A percentile compares a stretch with the other conserved stretches of the same genome.
Conservation (phyloP, 2,113 vertebrate genomes). For the Prinia subflava region DNA sequence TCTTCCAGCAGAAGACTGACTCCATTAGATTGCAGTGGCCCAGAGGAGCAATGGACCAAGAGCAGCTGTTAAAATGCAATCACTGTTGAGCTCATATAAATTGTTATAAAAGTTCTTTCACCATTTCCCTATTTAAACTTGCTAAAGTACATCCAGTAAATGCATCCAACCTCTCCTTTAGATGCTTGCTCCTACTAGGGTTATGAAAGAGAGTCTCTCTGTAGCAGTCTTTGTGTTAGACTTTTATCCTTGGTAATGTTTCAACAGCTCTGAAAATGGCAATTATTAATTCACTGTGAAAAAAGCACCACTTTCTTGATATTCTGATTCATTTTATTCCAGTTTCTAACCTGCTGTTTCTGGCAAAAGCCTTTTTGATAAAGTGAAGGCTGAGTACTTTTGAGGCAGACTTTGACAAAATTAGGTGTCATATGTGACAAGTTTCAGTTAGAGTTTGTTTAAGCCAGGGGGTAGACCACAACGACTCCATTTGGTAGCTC, state of each 20-base stretch:
- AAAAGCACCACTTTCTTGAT: background rate
- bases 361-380: slow-evolving; percentile 59
- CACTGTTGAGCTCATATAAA: slow-evolving; percentile 33
- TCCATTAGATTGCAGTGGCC: slow-evolving; percentile 20
- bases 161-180: background rate
- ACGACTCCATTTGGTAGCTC: slow-evolving; percentile 14
- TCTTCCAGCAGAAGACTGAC: slow-evolving; percentile 48
- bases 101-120: slow-evolving; percentile 50
- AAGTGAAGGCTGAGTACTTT: slow-evolving; percentile 33
- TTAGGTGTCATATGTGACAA: slow-evolving; percentile 37
- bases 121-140: slow-evolving; percentile 30
- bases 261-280: slow-evolving; percentile 14
- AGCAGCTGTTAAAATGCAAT: slow-evolving; percentile 62
- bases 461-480: slow-evolving; percentile 25
- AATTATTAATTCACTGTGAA: slow-evolving; percentile 41
- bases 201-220: slow-evolving; percentile 43
- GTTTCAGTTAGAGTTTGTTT: slow-evolving; percentile 42
- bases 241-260: slow-evolving; percentile 48
- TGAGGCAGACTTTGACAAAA: slow-evolving; percentile 29
- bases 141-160: slow-evolving; percentile 22
- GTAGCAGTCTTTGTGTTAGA: slow-evolving; percentile 31
- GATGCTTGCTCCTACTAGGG: background rate
- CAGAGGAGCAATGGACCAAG: slow-evolving; percentile 8
- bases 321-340: slow-evolving; percentile 47
- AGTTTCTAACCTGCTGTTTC: slow-evolving; percentile 51